Evolutionary conservation across 2,888 invertebrate genomes (phyloP).

Genomic region (Ypsolopha sequella): DNA sequence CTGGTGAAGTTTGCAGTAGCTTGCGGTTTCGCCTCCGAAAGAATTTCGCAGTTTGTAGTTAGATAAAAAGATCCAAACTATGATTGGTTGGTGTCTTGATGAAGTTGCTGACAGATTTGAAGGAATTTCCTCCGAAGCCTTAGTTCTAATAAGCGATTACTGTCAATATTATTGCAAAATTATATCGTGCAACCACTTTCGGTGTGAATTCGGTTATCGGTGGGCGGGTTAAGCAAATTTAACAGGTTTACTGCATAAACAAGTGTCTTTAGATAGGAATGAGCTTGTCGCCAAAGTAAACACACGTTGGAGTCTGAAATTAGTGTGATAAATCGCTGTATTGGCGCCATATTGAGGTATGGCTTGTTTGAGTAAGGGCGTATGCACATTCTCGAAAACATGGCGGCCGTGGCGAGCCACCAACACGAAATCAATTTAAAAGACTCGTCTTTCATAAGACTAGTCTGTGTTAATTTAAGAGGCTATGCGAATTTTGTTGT

Average conservation of each 20-base stretch:
- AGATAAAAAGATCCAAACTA: not conserved
- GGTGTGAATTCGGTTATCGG: conserved; percentile 40
- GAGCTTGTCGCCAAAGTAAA: conserved; percentile 28
- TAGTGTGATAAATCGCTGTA: conserved; percentile 29
- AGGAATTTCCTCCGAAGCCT: not conserved
- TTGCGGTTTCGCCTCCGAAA: not conserved
- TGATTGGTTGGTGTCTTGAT: not conserved
- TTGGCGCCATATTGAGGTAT: conserved; percentile 33
- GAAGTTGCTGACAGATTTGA: not conserved
- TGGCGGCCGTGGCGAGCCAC: no score
- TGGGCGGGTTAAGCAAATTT: conserved; percentile 26
- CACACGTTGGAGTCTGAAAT: conserved; percentile 14
- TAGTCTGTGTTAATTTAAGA: no score
- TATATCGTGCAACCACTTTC: conserved; percentile 27
- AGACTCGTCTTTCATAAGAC: no score
- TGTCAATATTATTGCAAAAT: conserved; percentile 26
- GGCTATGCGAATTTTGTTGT: no score
- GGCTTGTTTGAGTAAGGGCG: conserved; percentile 7
- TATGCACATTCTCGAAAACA: no score
- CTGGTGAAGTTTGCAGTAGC: not conserved
- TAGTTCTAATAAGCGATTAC: conserved; percentile 21
- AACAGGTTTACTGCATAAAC: conserved; percentile 19
- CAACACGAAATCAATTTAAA: no score
- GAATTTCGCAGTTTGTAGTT: not conserved
- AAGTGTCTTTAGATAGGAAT: conserved; percentile 14